Evolutionary conservation across 2,888 invertebrate species (phyloP), one percentile per base, ranked within the genome.

Genomic region (Amorpha juglandis): DNA sequence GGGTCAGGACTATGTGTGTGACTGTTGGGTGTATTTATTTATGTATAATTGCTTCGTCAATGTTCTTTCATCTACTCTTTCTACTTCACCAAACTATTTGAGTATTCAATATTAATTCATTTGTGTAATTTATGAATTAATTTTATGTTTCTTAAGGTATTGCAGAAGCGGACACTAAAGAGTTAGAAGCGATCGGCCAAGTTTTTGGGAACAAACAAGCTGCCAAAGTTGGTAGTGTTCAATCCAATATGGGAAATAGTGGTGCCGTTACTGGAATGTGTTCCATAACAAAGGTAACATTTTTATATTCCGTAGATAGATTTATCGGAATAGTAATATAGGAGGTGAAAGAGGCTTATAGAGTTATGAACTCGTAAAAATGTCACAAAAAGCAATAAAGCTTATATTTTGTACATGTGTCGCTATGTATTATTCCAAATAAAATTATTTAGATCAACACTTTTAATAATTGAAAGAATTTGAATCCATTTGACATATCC

Each of bases 141-240:
- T 45, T 12, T 45, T 8, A 27, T 21, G 8, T n/a, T 1, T 33
- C 0, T 35, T n/a, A 35, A 53, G 53, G 53, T 33, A 53, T 53
- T 2, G 33, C 0, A n/a, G 78, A 90, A 66, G 94, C 95, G 19
- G 96, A 96, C 80, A 94, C 94, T 9, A 94, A 95, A 76, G 96
- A 96, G 83, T 83, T 95, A 0, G 92, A 94, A 75, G 94, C 95
- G 0, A 94, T 96, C 58, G 88, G 91, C 33, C 92, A 94, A 65
- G 85, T 94, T 19, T 94, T 95, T 75, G 92, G 90, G 66, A 83
- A 86, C 53, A 82, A 89, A 52, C 92, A 92, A 35, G 90, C 94
- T 6, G 84, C 96, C 0, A 89, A 94, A 72, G 91, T 96, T 69
- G 89, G 89, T 16, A 74, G 84, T 65, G 84, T 89, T 4, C 88